A percentile compares a stretch with the other conserved stretches of the same genome.
Evolutionary conservation across 2,113 vertebrate species (phyloP).

Genomic region (Ptychochromis oligacanthus): DNA sequence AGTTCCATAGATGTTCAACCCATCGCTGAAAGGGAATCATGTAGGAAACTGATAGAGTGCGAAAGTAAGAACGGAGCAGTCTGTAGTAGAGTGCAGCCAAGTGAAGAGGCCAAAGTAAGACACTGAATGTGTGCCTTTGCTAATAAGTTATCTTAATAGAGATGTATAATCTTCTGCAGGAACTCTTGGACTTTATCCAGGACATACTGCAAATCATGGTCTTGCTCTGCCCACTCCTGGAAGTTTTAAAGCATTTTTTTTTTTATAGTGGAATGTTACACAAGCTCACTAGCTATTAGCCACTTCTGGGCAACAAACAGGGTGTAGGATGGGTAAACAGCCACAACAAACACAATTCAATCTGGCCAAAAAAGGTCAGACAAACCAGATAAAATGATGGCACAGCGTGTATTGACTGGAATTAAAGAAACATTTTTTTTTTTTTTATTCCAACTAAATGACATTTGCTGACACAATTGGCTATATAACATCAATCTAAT

Average conservation of each 20-base stretch:
- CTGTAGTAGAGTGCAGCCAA: not conserved
- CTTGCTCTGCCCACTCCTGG: not conserved
- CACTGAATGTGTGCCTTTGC: not conserved
- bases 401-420: not conserved
- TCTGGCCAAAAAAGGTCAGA: not conserved
- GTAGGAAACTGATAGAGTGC: not conserved
- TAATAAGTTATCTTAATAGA: not conserved
- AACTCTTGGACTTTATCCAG: not conserved
- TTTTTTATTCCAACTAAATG: not conserved
- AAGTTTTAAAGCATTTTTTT: not conserved
- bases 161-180: fast-evolving
- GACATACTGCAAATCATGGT: not conserved
- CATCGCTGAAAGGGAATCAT: not conserved
- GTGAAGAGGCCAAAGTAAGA: not conserved
- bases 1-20: not conserved
- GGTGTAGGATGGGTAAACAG: not conserved
- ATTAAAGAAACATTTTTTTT: not conserved
- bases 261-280: not conserved
- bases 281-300: not conserved
- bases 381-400: not conserved
- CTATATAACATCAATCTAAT: not conserved
- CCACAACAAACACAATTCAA: not conserved
- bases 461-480: not conserved
- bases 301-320: too few species aligned
- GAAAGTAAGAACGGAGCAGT: not conserved